Conservation (phyloP, 1,140 invertebrate genomes). For the Glomeris maerens region DNA sequence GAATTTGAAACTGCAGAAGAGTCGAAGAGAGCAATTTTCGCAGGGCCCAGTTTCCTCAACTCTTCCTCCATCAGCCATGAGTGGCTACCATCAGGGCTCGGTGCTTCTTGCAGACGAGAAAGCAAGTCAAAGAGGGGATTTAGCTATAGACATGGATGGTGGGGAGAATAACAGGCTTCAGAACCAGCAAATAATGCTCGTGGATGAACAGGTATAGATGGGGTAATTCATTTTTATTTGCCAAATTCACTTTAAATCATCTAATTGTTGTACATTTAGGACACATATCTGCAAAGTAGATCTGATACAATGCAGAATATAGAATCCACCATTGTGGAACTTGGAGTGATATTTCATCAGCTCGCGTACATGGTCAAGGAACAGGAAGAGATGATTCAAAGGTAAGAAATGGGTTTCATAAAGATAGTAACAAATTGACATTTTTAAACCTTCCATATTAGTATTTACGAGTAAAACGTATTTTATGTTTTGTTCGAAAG, state of each 20-base stretch:
- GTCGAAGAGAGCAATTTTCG: slow-evolving; percentile 83
- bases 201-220: slow-evolving; percentile 54
- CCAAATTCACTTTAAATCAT: slow-evolving; percentile 3
- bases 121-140: slow-evolving; percentile 20
- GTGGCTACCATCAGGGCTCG: slow-evolving; percentile 44
- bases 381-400: slow-evolving; percentile 95
- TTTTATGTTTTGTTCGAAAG: slow-evolving; percentile 34
- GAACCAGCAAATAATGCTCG: slow-evolving; percentile 48
- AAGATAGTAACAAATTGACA: slow-evolving; percentile 7
- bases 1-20: slow-evolving; percentile 93
- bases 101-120: slow-evolving; percentile 37
- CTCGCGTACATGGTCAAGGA: slow-evolving; percentile 98
- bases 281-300: slow-evolving; percentile 77
- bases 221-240: background rate
- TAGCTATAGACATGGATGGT: slow-evolving; percentile 29
- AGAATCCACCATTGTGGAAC: slow-evolving; percentile 95
- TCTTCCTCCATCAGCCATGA: slow-evolving; percentile 51
- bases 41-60: slow-evolving; percentile 52
- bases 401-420: slow-evolving; percentile 34
- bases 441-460: slow-evolving; percentile 8
- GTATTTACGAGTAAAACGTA: background rate
- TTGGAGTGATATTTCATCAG: slow-evolving; percentile 97
- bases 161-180: slow-evolving; percentile 19
- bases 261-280: slow-evolving; percentile 34
- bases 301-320: slow-evolving; percentile 98